These are phyloP conservation scores for Notechis scutatus DNA, from an alignment of 2,113 vertebrate species.

Conservation along the genomic window DNA sequence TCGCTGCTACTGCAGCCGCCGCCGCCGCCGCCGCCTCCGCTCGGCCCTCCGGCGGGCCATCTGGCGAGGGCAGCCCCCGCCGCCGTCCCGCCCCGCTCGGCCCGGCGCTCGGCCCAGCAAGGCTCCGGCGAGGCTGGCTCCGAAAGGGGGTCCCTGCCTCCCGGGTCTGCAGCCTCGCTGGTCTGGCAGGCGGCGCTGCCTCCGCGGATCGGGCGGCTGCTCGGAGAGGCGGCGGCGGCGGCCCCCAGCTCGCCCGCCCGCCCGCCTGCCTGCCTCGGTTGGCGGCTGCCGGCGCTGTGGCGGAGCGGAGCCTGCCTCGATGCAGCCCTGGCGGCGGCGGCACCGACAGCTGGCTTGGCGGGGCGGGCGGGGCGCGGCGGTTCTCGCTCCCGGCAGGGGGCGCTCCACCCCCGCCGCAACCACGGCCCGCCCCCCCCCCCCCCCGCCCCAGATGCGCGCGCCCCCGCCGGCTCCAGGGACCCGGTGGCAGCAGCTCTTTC, in stretches of 20 bases:
- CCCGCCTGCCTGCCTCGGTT: not conserved
- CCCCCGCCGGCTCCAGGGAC: not conserved
- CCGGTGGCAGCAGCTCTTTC: not conserved
- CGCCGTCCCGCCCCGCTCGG: not conserved
- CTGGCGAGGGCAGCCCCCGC: not conserved
- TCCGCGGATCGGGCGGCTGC: not conserved
- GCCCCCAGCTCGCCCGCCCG: not conserved
- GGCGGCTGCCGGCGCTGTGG: not conserved
- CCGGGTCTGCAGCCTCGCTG: not conserved
- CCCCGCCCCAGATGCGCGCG: not conserved
- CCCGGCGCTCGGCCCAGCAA: not conserved
- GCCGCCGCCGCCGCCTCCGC: not conserved
- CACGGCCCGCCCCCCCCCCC: not conserved
- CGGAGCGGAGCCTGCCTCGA: not conserved
- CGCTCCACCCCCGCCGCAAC: not conserved
- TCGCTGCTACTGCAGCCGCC: not conserved
- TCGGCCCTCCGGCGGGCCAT: conserved; percentile 1
- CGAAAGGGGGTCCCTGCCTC: not conserved
- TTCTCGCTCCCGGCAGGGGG: conserved; percentile 1
- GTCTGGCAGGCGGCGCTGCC: not conserved
- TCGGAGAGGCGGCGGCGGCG: not conserved
- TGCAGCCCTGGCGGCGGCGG: not conserved
- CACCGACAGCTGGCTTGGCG: not conserved
- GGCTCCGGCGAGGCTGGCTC: not conserved
- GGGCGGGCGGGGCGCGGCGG: not conserved